Evolutionary conservation across 2,113 vertebrate genomes (phyloP).

Genomic region (Pterocles orientalis): DNA sequence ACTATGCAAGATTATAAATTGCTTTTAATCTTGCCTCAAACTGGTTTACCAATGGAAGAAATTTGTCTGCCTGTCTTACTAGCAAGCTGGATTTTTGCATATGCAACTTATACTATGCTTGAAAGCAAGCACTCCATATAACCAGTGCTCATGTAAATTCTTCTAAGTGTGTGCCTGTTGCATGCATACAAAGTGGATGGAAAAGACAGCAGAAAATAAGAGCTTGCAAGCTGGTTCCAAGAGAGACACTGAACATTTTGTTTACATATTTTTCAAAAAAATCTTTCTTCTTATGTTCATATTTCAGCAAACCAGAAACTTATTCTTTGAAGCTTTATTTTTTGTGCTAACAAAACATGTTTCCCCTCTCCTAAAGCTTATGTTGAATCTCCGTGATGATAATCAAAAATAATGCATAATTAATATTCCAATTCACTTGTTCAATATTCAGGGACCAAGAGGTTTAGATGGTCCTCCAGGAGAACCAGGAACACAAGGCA

Average conservation of each 20-base stretch:
- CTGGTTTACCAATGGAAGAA: neutral
- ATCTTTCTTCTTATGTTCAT: neutral
- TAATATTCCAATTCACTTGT: neutral
- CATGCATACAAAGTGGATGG: neutral
- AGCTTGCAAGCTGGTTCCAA: neutral
- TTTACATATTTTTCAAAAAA: neutral
- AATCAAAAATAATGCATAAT: neutral
- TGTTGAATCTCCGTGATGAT: neutral
- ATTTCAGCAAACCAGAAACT: neutral
- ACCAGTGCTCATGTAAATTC: neutral
- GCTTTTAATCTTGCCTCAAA: neutral
- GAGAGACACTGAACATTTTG: neutral
- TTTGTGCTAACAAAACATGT: neutral
- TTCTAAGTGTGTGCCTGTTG: neutral
- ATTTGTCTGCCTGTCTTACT: neutral
- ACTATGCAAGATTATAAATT: neutral
- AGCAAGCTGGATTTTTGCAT: neutral
- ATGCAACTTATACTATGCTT: neutral
- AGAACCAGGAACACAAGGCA: slow-evolving; percentile 86
- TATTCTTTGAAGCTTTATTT: neutral
- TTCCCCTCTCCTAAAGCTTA: neutral
- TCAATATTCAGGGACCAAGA: slow-evolving; percentile 83
- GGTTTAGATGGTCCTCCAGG: slow-evolving; percentile 88
- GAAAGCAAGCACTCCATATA: neutral
- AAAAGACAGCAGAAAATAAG: neutral